phyloP scores from a whole-genome alignment of 2,888 invertebrate species.

The Acanthosepion esculentum region DNA sequence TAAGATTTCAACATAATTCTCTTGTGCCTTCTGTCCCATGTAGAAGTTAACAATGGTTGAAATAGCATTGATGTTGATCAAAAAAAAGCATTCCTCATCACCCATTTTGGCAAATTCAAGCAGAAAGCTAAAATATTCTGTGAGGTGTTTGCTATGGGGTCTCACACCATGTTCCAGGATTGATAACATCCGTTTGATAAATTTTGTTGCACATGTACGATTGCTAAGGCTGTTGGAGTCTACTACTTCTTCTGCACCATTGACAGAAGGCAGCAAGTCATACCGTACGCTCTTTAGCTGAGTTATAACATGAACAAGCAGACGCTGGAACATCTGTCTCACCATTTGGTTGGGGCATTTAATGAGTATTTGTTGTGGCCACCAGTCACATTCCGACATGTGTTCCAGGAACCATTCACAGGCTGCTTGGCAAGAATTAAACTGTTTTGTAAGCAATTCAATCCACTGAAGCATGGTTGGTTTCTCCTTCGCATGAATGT shows the following conservation, averaged over 20 bases:
- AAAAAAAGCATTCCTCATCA: slow-evolving; percentile 91
- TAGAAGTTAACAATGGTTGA: slow-evolving; percentile 94
- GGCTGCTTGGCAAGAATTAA: slow-evolving; percentile 85
- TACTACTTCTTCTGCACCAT: slow-evolving; percentile 52
- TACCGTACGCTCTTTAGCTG: slow-evolving; percentile 83
- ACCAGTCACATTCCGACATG: slow-evolving; percentile 95
- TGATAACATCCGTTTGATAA: slow-evolving; percentile 89
- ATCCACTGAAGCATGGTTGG: slow-evolving; percentile 98
- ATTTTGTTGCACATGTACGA: slow-evolving; percentile 87
- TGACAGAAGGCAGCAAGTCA: slow-evolving; percentile 80
- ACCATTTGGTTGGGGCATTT: slow-evolving; percentile 98
- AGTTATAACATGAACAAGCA: slow-evolving; percentile 95
- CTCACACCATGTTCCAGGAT: slow-evolving; percentile 82
- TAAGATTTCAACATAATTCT: slow-evolving; percentile 79
- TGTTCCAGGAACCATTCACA: slow-evolving; percentile 89
- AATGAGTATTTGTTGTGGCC: slow-evolving; percentile 94
- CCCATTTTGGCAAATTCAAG: slow-evolving; percentile 97
- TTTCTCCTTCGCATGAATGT: slow-evolving; percentile 97
- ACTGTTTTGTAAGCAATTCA: slow-evolving; percentile 93
- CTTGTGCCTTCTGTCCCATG: slow-evolving; percentile 78
- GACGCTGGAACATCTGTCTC: slow-evolving; percentile 93
- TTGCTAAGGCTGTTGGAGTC: slow-evolving; percentile 51
- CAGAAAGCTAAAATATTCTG: slow-evolving; percentile 92
- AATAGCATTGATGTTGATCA: slow-evolving; percentile 89
- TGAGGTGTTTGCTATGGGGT: slow-evolving; percentile 80